Percentiles rank a stretch among this genome's conserved stretches.
phyloP scores from a whole-genome alignment of 2,888 invertebrate genomes.

The Melinaea menophilus region DNA sequence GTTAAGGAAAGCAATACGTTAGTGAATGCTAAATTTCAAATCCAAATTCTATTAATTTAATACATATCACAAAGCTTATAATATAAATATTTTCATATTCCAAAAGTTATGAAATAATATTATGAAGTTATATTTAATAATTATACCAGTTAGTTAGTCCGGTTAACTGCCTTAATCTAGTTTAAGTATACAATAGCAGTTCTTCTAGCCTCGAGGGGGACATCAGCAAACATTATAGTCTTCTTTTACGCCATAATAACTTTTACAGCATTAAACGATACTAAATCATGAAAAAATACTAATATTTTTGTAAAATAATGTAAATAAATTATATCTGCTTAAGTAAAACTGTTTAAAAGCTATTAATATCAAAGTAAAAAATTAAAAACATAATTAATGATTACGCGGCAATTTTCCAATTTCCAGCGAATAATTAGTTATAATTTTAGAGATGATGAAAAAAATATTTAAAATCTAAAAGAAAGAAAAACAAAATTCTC shows the following conservation, averaged over 20 bases:
- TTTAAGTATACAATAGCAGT: constrained; percentile 12
- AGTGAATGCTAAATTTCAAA: too few species aligned
- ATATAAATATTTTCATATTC: too few species aligned
- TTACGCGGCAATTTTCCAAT: constrained; percentile 49
- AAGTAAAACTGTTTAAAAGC: constrained; percentile 38
- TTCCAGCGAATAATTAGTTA: constrained; percentile 43
- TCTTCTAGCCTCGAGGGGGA: constrained; percentile 19
- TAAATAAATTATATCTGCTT: constrained; percentile 51
- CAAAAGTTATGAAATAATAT: constrained; percentile 6
- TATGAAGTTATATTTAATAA: constrained; percentile 17
- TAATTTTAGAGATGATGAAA: constrained; percentile 42
- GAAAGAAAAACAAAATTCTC: too few species aligned
- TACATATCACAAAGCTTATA: too few species aligned
- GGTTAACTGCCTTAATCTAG: constrained; percentile 16
- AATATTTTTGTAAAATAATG: constrained; percentile 54
- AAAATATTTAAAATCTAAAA: constrained; percentile 37
- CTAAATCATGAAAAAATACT: constrained; percentile 26
- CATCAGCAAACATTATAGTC: constrained; percentile 20
- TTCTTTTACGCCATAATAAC: constrained; percentile 5
- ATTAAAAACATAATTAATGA: constrained; percentile 65
- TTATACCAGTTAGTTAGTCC: constrained; percentile 15
- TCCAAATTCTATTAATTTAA: too few species aligned
- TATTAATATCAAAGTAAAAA: too few species aligned
- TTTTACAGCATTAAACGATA: constrained; percentile 1
- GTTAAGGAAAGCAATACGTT: too few species aligned